Conservation (phyloP, 2,113 vertebrate genomes). For the Hepsetus odoe region DNA sequence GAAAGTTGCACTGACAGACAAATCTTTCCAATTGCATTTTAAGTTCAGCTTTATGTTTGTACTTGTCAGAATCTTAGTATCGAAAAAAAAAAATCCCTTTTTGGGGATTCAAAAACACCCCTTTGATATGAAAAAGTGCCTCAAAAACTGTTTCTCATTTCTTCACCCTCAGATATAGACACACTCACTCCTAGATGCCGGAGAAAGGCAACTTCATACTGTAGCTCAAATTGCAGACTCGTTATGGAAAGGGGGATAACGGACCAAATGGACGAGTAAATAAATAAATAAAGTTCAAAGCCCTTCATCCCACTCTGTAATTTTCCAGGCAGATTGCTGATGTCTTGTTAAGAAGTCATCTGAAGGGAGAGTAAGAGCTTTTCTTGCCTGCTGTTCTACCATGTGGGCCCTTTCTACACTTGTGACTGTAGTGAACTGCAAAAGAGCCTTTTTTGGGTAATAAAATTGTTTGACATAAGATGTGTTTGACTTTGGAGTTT, state of each 20-base stretch:
- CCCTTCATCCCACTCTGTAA: background rate
- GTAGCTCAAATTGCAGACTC: conserved; percentile 1
- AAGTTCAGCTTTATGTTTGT: conserved; percentile 35
- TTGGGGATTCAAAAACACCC: conserved; percentile 11
- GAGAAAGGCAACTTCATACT: background rate
- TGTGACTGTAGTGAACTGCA: conserved; percentile 22
- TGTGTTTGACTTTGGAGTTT: background rate
- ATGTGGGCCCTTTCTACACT: conserved; percentile 9
- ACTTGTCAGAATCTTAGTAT: conserved; percentile 30
- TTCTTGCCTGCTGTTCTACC: background rate
- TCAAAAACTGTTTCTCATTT: conserved; percentile 9
- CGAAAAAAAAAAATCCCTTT: conserved; percentile 7
- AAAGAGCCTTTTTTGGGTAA: conserved; percentile 20
- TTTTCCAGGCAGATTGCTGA: conserved; percentile 2
- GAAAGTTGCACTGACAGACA: conserved; percentile 6
- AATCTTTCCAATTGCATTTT: conserved; percentile 33
- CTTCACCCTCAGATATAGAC: conserved; percentile 22
- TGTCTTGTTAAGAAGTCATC: conserved; percentile 9
- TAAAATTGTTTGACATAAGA: conserved; percentile 42
- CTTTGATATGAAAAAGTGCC: conserved; percentile 55
- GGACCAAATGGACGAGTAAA: background rate
- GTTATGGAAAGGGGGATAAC: background rate
- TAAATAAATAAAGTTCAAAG: conserved; percentile 31
- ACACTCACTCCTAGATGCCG: conserved; percentile 5
- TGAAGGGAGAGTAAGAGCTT: conserved; percentile 4